Evolutionary conservation across 1,140 invertebrate species (phyloP), one percentile per base, ranked within the genome.

Genomic region (Venturia canescens): DNA sequence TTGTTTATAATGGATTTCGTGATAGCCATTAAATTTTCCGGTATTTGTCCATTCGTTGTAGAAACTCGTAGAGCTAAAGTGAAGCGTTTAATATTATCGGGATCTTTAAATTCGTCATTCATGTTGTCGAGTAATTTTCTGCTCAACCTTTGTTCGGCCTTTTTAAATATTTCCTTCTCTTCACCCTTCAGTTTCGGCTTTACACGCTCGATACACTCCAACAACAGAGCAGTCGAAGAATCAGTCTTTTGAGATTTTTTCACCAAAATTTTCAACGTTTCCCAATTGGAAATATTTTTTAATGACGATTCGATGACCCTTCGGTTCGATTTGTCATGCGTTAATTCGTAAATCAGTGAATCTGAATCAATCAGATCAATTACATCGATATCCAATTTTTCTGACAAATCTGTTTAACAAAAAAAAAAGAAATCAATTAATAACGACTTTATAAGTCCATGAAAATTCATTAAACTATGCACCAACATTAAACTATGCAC

Each of bases 231-330:
- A 29, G 82, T 76, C 16, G 44, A 18, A 69, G 82, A 66, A 6
- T 86, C 83, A 21, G 71, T 57, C 23, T 31, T 15, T 38, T 16
- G 15, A 53, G 60, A 81, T 50, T 31, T 74, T 53, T 83, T 85
- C 63, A 88, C 74, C 29, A 83, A 78, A 34, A 23, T 75, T 38
- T 84, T 83, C 63, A 88, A 83, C 27, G 7, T 38, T 23, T 69
- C 44, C 29, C 85, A 85, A 15, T 82, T 83, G 53, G 66, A 77
- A 38, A 79, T 48, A 70, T 85, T 80, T 21, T 57, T 71, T 44
- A 89, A 76, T 67, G 84, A 87, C 9, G 71, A 26, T 67, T 86
- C 85, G 23, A 87, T 26, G n/a, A 82, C 23, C 83, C 81, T 86
- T 18, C 76, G 72, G 27, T 86, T 48, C 44, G 13, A 74, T 79